Percentiles rank a stretch among this genome's conserved stretches.
Conservation (phyloP, 2,888 invertebrate genomes). For the Tipula confusa region DNA sequence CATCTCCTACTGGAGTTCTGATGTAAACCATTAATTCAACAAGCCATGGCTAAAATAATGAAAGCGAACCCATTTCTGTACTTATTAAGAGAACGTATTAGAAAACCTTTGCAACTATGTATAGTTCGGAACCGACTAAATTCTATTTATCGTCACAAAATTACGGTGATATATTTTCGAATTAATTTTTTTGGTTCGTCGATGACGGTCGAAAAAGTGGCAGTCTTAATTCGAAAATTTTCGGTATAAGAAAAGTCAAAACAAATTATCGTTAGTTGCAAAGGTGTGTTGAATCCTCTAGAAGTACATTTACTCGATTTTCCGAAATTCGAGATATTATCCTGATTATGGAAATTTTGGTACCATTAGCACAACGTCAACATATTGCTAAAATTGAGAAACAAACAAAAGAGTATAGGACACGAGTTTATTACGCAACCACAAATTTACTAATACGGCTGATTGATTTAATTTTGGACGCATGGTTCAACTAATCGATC, state of each 20-base stretch:
- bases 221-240: conserved; percentile 94
- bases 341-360: conserved; percentile 99
- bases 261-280: conserved; percentile 98
- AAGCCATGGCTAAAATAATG: conserved; percentile 99
- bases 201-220: conserved; percentile 99
- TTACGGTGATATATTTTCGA: conserved; percentile 99
- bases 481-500: too few species aligned
- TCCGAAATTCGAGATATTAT: conserved; percentile 98
- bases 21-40: conserved; percentile 95
- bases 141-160: conserved; percentile 99
- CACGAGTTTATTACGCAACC: too few species aligned
- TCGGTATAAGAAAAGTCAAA: conserved; percentile 99
- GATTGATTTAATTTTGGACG: too few species aligned
- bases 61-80: conserved; percentile 99
- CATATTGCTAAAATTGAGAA: conserved; percentile 99
- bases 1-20: conserved; percentile 94
- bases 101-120: conserved; percentile 97
- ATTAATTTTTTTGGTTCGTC: conserved; percentile 99
- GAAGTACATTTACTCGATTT: conserved; percentile 99
- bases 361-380: conserved; percentile 97
- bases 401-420: conserved; percentile 99
- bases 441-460: too few species aligned
- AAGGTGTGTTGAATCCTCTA: conserved; percentile 99
- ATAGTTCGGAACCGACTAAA: conserved; percentile 98
- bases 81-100: conserved; percentile 92